Conservation (phyloP, 2,113 vertebrate genomes). For the Gasterosteus nipponicus region DNA sequence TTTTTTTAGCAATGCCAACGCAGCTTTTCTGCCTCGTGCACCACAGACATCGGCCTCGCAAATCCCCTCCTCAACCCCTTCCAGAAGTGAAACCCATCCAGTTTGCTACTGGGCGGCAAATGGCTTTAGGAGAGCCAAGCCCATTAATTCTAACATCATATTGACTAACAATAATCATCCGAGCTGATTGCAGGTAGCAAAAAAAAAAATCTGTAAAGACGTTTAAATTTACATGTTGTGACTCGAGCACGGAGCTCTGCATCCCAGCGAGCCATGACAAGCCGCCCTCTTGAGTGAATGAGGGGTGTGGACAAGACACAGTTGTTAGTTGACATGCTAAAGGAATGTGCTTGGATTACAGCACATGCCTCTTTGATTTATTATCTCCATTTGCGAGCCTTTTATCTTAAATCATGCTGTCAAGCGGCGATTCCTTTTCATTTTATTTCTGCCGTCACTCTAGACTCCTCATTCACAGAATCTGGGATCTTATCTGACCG, state of each 20-base stretch:
- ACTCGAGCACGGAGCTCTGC: conserved; percentile 26
- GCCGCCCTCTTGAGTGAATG: conserved; percentile 41
- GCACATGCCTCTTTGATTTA: conserved; percentile 71
- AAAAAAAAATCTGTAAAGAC: conserved; percentile 26
- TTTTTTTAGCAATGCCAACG: conserved; percentile 19
- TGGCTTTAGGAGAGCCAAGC: conserved; percentile 10
- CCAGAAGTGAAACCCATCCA: conserved; percentile 10
- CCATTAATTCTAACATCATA: conserved; percentile 26
- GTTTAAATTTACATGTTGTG: conserved; percentile 37
- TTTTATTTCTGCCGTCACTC: conserved; percentile 73
- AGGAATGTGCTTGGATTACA: conserved; percentile 74
- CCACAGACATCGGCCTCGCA: conserved; percentile 19
- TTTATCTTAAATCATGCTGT: conserved; percentile 71
- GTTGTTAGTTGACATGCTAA: conserved; percentile 73
- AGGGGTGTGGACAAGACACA: conserved; percentile 65
- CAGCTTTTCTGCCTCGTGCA: conserved; percentile 7
- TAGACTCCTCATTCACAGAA: conserved; percentile 64
- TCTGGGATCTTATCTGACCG: conserved; percentile 57
- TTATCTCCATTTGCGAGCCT: conserved; percentile 43
- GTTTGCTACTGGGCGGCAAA: not conserved
- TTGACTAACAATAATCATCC: conserved; percentile 41
- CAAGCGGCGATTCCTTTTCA: conserved; percentile 65
- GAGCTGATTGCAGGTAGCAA: conserved; percentile 14
- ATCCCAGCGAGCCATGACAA: conserved; percentile 47
- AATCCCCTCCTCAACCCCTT: conserved; percentile 6